Percentiles rank a stretch among this genome's conserved stretches.
Conservation (phyloP, 2,888 invertebrate species). For the Caenorhabditis sp. region DNA sequence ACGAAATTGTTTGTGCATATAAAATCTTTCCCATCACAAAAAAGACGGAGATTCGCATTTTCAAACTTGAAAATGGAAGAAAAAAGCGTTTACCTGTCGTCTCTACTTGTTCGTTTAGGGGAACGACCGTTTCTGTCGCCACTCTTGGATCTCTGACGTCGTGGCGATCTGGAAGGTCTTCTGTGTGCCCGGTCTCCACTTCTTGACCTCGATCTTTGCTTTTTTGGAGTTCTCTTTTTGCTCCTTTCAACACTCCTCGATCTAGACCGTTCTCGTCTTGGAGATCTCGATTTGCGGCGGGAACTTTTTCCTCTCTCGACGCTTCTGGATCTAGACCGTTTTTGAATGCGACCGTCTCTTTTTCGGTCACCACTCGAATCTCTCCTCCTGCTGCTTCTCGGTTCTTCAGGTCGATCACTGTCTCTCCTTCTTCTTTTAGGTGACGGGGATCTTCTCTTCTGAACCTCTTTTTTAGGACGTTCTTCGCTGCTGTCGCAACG, state of each 20-base stretch:
- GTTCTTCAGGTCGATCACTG: conserved; percentile 25
- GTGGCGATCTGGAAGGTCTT: neutral
- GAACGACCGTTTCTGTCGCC: neutral
- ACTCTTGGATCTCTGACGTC: neutral
- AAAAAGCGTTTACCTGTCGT: neutral
- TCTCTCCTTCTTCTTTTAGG: conserved; percentile 20
- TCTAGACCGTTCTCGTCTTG: conserved; percentile 12
- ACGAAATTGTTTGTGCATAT: too few species aligned
- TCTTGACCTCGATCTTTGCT: conserved; percentile 1
- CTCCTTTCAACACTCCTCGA: conserved; percentile 2
- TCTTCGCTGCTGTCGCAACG: conserved; percentile 9
- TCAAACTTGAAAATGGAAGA: too few species aligned
- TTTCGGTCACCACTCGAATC: conserved; percentile 8
- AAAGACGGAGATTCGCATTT: too few species aligned
- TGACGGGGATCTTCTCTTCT: conserved; percentile 10
- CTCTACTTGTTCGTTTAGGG: neutral
- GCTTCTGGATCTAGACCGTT: conserved; percentile 3
- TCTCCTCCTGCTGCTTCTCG: conserved; percentile 22
- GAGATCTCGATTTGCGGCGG: conserved; percentile 13
- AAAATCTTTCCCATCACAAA: too few species aligned
- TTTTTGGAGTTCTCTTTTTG: neutral
- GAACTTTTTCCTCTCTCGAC: conserved; percentile 41
- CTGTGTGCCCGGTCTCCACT: neutral
- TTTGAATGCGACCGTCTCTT: too few species aligned
- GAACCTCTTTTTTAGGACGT: conserved; percentile 7